phyloP scores from a whole-genome alignment of 1,140 invertebrate genomes.

The Drepana arcuata region DNA sequence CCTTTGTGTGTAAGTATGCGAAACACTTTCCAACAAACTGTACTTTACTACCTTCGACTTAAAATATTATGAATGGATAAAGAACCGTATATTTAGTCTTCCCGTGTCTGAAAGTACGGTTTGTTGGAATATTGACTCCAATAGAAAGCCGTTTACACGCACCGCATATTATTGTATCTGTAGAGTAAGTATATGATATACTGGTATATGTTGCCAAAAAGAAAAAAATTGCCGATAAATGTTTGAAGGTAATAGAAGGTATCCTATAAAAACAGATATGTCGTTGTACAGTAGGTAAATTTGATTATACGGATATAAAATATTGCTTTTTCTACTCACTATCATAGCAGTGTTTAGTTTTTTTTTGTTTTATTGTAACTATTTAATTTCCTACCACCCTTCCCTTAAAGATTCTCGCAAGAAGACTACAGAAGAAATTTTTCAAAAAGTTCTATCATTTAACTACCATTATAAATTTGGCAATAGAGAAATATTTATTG shows the following conservation, averaged over 20 bases:
- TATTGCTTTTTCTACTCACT: slow-evolving; percentile 62
- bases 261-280: slow-evolving; percentile 65
- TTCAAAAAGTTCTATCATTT: slow-evolving; percentile 38
- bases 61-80: no score
- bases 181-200: slow-evolving; percentile 22
- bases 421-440: slow-evolving; percentile 50
- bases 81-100: no score
- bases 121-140: not conserved
- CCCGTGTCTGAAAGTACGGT: not conserved
- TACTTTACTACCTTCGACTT: no score
- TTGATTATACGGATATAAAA: slow-evolving; percentile 49
- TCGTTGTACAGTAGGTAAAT: slow-evolving; percentile 41
- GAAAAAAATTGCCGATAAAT: slow-evolving; percentile 28
- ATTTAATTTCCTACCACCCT: slow-evolving; percentile 36
- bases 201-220: slow-evolving; percentile 42
- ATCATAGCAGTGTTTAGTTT: slow-evolving; percentile 36
- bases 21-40: no score
- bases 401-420: slow-evolving; percentile 30
- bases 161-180: slow-evolving; percentile 9
- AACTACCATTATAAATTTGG: slow-evolving; percentile 57
- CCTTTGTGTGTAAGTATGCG: slow-evolving; percentile 2
- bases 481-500: slow-evolving; percentile 50
- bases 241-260: slow-evolving; percentile 29
- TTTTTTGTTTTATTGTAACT: slow-evolving; percentile 34
- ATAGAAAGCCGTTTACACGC: not conserved